Conservation (phyloP, 2,888 invertebrate genomes). For the Glaucopsyche alexis region DNA sequence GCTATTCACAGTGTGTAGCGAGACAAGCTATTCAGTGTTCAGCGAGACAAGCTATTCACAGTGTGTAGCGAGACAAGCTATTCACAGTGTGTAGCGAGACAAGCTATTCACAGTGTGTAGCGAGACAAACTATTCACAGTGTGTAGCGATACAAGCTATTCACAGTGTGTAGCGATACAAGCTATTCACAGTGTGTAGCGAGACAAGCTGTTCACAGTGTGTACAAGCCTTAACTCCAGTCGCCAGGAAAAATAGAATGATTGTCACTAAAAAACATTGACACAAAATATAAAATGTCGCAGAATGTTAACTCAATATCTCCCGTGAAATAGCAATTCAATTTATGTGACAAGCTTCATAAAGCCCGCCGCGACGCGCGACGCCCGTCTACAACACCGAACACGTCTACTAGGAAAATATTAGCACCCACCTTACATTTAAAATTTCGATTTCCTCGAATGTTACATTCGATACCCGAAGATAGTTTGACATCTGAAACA, state of each 20-base stretch:
- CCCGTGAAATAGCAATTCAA: neutral
- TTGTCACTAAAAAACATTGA: constrained; percentile 17
- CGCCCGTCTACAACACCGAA: neutral
- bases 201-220: neutral
- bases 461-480: constrained; percentile 83
- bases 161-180: too few species aligned
- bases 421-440: constrained; percentile 83
- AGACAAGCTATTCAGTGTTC: too few species aligned
- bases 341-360: neutral
- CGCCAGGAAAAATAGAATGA: neutral
- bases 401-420: neutral
- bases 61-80: too few species aligned
- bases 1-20: neutral
- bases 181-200: too few species aligned
- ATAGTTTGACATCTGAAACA: constrained; percentile 82
- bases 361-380: neutral
- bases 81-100: neutral
- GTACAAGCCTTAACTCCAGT: neutral
- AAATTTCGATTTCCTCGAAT: constrained; percentile 82
- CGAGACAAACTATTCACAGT: neutral
- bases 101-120: too few species aligned
- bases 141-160: neutral
- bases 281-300: constrained; percentile 12
- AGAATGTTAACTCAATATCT: constrained; percentile 13
- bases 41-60: too few species aligned